These are phyloP conservation scores for Drosophila bipectinata DNA, from an alignment of 1,140 invertebrate species.

Conservation along the genomic window DNA sequence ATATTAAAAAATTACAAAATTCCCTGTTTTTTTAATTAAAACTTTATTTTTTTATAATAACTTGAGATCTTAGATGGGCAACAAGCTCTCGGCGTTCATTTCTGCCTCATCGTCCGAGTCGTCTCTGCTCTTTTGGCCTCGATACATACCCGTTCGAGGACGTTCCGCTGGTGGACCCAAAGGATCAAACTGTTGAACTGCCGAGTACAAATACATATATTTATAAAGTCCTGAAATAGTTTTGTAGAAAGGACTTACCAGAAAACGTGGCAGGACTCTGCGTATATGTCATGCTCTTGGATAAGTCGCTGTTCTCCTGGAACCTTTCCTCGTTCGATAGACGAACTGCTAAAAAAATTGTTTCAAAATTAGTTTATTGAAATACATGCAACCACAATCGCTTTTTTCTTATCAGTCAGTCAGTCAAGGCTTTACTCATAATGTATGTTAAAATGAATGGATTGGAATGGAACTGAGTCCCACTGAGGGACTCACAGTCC, in stretches of 20 bases:
- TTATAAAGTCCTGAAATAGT: background rate
- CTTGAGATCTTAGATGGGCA: conserved; percentile 85
- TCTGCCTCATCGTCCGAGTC: conserved; percentile 92
- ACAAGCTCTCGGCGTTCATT: conserved; percentile 91
- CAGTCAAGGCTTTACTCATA: no score
- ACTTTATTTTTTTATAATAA: background rate
- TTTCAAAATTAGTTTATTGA: background rate
- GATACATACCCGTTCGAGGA: conserved; percentile 89
- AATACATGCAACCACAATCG: background rate
- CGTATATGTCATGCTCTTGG: conserved; percentile 11
- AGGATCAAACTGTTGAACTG: conserved; percentile 86
- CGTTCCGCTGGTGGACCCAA: conserved; percentile 89
- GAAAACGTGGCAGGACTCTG: conserved; percentile 4
- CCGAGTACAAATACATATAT: background rate
- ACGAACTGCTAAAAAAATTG: conserved; percentile 21
- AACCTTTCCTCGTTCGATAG: conserved; percentile 59
- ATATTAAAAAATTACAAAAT: conserved; percentile 20
- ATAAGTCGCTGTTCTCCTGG: conserved; percentile 47
- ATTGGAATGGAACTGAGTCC: no score
- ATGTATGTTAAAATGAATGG: no score
- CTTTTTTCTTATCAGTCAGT: no score
- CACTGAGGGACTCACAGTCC: no score
- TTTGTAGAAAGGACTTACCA: background rate
- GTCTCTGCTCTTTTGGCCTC: conserved; percentile 87
- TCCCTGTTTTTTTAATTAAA: background rate